Base-by-base conservation (phyloP, 2,797 vertebrate genomes). In the Artibeus lituratus region DNA sequence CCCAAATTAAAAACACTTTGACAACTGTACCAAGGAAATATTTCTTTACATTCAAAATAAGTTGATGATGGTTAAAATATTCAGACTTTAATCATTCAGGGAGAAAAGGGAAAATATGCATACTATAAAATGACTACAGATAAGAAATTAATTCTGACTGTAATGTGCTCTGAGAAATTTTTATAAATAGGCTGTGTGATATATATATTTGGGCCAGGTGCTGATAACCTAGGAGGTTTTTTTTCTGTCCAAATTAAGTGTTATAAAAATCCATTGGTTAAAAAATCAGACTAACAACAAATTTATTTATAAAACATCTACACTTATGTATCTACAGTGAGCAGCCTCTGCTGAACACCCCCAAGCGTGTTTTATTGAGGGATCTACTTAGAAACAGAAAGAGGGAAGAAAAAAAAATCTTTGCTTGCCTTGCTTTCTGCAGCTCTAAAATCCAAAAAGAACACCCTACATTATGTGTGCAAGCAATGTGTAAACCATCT, bases 381-480 rank as follows among this genome's bases (percentile, higher is more conserved):
- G 95, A 88, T 70, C 39, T 74, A 93, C 37, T 39, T 90, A 92
- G 59, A 93, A 90, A 90, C 39, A 92, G 77, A 74, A 94, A 94
- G 72, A 29, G 21, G 1, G 39, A 55, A 57, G 8, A 19, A 18
- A 26, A 7, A 7, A 59, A n/a, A 39, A 81, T 47, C 39, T 22
- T 67, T 80, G 69, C 44, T 77, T 89, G 91, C 70, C 39, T 88
- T 87, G 57, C 57, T 85, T 95, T 93, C 76, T 65, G 72, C 4
- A 67, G 42, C 18, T 74, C 77, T 87, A 83, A 90, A 77, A 78
- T 39, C 65, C 77, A 70, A 94, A 94, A 91, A 82, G 22, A 92
- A 92, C 70, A 84, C 4, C 32, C 29, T 39, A 81, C n/a, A 65
- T 62, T 87, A 74, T 72, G 78, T 70, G 11, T 16, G n/a, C 14